Conservation (phyloP, 2,888 invertebrate species). For the Prenolepis imparis region DNA sequence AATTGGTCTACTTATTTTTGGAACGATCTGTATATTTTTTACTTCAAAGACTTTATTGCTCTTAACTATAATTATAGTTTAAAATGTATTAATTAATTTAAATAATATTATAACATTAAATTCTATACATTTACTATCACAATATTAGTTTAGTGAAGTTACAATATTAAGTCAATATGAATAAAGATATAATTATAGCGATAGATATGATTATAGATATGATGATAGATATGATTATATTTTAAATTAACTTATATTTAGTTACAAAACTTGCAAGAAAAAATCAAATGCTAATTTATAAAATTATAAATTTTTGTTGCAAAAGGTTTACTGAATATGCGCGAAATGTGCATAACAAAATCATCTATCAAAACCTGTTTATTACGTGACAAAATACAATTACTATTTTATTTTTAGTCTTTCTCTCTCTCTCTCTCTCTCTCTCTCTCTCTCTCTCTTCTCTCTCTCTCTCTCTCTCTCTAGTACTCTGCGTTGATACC, state of each 20-base stretch:
- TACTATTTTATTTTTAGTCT: not conserved
- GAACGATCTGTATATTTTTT: no score
- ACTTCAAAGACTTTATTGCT: no score
- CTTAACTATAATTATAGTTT: no score
- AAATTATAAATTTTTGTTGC: not conserved
- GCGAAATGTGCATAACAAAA: not conserved
- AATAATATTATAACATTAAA: no score
- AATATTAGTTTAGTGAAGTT: no score
- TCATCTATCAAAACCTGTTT: not conserved
- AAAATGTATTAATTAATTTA: no score
- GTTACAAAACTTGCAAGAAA: not conserved
- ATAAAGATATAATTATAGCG: not conserved
- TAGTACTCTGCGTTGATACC: no score
- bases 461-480: not conserved
- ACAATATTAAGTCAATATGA: not conserved
- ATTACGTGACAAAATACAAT: not conserved
- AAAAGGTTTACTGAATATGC: not conserved
- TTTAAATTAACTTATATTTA: constrained; percentile 5
- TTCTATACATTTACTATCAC: no score
- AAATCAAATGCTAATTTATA: not conserved
- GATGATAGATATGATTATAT: not conserved
- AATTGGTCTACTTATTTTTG: no score
- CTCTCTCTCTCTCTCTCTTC: not conserved
- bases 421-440: not conserved
- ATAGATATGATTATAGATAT: no score